Percentiles rank a stretch among this genome's conserved stretches.
Evolutionary conservation across 1,140 invertebrate species (phyloP).

Genomic region (Euglossa dilemma): DNA sequence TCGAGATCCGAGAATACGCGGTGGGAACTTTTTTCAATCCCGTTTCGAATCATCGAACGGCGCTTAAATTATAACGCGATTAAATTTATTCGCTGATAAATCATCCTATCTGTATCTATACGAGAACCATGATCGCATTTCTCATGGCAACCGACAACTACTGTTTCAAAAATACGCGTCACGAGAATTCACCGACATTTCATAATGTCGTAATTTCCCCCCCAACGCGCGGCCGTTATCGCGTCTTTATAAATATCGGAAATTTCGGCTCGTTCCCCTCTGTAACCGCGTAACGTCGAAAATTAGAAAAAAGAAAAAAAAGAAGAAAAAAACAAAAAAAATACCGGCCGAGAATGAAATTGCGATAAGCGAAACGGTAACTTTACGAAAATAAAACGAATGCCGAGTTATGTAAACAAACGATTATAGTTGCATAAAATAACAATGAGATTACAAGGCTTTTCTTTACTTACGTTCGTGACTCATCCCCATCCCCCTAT

Average conservation of each 20-base stretch:
- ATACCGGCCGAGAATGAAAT: background rate
- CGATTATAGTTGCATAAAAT: background rate
- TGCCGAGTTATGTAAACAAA: conserved; percentile 17
- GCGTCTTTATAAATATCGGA: background rate
- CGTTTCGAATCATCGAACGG: background rate
- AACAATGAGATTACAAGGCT: conserved; percentile 32
- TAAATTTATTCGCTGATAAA: conserved; percentile 51
- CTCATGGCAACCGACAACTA: conserved; percentile 17
- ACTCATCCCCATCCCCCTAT: conserved; percentile 39
- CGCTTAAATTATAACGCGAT: background rate
- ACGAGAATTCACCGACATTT: background rate
- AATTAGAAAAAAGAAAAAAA: too few relatives aligned
- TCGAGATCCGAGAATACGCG: background rate
- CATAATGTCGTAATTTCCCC: conserved; percentile 2
- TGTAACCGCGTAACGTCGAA: background rate
- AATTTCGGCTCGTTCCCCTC: background rate
- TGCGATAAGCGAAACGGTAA: conserved; percentile 13
- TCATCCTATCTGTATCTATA: conserved; percentile 39
- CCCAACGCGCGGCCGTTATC: background rate
- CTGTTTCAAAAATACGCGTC: conserved; percentile 15
- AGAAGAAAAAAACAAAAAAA: too few relatives aligned
- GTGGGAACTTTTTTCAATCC: background rate
- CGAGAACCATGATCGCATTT: conserved; percentile 38
- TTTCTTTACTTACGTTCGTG: conserved; percentile 31
- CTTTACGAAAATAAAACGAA: conserved; percentile 2